Evolutionary conservation across 1,140 invertebrate species (phyloP), one percentile per base, ranked within the genome.

Genomic region (Drosophila pandora): DNA sequence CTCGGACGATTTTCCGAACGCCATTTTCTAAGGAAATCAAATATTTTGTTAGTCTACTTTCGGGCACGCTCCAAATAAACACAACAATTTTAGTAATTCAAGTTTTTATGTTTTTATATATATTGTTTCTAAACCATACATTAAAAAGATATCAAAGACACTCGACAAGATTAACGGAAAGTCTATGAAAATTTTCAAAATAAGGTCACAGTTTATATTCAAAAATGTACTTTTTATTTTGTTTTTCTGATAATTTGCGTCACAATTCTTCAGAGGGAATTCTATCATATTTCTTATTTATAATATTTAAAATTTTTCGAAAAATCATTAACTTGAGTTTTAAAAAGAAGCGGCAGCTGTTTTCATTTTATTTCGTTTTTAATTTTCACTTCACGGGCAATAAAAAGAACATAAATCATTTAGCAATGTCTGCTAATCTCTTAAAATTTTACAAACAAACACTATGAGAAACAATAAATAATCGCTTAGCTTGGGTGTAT

Each of bases 1-100:
- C 87, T 10, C 90, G 71, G 34, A 90, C 79, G 28, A 72, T 64
- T 55, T 88, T 87, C n/a, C 17, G 69, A 6, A 76, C 72, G 63
- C 79, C 83, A 67, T 87, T 83, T 70, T 87, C 83, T 87, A 56
- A 23, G 47, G 53, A 69, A 45, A 28, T 52, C 45, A 45, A 34
- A 54, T 39, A 63, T 28, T 62, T 30, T 13, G 56, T 58, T 45
- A 59, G 81, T 71, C 71, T 84, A 81, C 81, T 84, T 84, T 81
- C 57, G 17, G 81, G 82, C 41, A 41, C 32, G 13, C 2, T n/a
- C 8, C 9, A 12, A 34, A 62, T 50, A 62, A 77, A 57, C 9
- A 12, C 8, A 12, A 25, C 2, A 55, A 10, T 48, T 39, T 41
- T 6, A 37, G 22, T 8, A 43, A 30, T 2, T 48, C 12, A 2